These are phyloP conservation scores for Volucella inanis DNA, from an alignment of 2,888 invertebrate genomes.

Conservation along the genomic window DNA sequence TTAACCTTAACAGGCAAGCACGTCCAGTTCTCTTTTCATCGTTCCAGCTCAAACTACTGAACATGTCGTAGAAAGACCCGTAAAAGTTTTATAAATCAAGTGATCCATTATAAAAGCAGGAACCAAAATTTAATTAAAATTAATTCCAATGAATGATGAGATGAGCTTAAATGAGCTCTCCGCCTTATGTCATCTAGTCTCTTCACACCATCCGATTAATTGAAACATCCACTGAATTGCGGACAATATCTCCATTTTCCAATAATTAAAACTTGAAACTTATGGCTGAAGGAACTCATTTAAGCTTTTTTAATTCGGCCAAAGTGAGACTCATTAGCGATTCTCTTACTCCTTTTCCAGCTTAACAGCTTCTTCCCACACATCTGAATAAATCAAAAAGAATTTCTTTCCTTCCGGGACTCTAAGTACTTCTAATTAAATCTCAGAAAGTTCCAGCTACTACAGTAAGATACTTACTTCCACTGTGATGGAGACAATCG, in stretches of 20 bases:
- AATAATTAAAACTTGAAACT: not conserved
- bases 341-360: not conserved
- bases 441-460: slow-evolving; percentile 29
- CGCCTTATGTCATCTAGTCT: too few relatives aligned
- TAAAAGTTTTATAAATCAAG: too few relatives aligned
- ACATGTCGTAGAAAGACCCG: too few relatives aligned
- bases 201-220: too few relatives aligned
- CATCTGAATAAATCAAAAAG: not conserved
- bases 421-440: slow-evolving; percentile 37
- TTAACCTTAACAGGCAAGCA: too few relatives aligned
- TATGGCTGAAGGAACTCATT: not conserved
- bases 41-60: too few relatives aligned
- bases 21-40: too few relatives aligned
- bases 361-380: not conserved
- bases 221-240: too few relatives aligned
- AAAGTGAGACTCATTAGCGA: not conserved
- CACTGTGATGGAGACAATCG: slow-evolving; percentile 39
- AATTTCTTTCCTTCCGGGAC: not conserved
- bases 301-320: slow-evolving; percentile 1
- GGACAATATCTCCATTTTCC: not conserved
- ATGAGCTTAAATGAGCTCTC: too few relatives aligned
- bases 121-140: too few relatives aligned
- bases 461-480: slow-evolving; percentile 48
- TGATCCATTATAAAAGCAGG: too few relatives aligned
- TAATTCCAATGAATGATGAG: too few relatives aligned